A percentile compares a stretch with the other conserved stretches of the same genome.
These are phyloP conservation scores for Numida meleagris DNA, from an alignment of 2,113 vertebrate genomes.

Conservation along the genomic window DNA sequence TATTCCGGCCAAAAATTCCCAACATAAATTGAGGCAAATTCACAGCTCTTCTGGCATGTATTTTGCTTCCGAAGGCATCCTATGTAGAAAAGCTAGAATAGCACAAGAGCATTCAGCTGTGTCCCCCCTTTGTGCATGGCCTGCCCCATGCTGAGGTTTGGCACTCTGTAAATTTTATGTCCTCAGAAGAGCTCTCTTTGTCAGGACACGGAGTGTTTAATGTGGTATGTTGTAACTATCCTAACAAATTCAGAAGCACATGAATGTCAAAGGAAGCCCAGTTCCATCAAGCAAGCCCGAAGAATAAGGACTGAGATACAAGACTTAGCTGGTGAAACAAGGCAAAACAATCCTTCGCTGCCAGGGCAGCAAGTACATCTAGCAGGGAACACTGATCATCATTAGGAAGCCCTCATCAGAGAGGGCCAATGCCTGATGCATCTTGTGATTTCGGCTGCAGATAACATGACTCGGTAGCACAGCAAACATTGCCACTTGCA, in stretches of 20 bases:
- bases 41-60: conserved; percentile 44
- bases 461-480: not conserved
- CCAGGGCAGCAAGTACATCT: not conserved
- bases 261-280: not conserved
- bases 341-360: not conserved
- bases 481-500: not conserved
- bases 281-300: not conserved
- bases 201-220: not conserved
- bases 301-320: not conserved
- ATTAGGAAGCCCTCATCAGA: not conserved
- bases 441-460: not conserved
- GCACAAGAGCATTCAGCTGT: conserved; percentile 19
- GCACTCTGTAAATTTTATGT: conserved; percentile 13
- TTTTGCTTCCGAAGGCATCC: conserved; percentile 49
- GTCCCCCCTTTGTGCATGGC: conserved; percentile 44
- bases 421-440: not conserved
- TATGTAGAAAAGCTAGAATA: conserved; percentile 40
- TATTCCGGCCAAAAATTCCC: conserved; percentile 7
- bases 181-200: conserved; percentile 42
- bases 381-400: not conserved
- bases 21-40: conserved; percentile 47
- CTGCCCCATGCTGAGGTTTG: conserved; percentile 45
- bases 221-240: conserved; percentile 21
- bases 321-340: not conserved
- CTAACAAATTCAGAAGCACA: not conserved